Evolutionary conservation across 2,888 invertebrate genomes (phyloP).

Genomic region (Girardia tigrina): DNA sequence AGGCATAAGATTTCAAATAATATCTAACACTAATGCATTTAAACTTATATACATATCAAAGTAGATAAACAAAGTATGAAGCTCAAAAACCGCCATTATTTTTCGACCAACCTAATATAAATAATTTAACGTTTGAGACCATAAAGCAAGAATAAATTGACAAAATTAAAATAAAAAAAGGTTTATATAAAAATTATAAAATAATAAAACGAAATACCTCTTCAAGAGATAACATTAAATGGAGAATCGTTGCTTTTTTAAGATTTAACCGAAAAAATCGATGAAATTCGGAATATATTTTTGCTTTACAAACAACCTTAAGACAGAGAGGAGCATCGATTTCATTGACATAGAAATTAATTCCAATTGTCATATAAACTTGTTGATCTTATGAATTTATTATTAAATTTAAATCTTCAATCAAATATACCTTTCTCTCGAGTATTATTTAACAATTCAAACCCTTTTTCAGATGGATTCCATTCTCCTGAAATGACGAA

Average conservation of each 20-base stretch:
- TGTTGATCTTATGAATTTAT: conserved; percentile 54
- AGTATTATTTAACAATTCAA: conserved; percentile 67
- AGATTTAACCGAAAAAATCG: conserved; percentile 64
- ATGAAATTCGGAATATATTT: conserved; percentile 74
- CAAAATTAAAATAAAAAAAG: no score
- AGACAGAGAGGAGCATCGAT: conserved; percentile 82
- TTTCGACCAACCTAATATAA: no score
- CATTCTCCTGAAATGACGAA: conserved; percentile 62
- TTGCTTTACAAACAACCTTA: conserved; percentile 78
- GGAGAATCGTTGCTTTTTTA: conserved; percentile 11
- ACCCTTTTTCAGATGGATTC: conserved; percentile 73
- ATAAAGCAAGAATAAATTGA: no score
- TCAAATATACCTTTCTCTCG: conserved; percentile 68
- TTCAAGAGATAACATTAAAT: conserved; percentile 9
- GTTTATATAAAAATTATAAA: no score
- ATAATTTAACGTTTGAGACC: no score
- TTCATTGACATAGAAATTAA: conserved; percentile 76
- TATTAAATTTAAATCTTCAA: no score
- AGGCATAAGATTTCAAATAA: no score
- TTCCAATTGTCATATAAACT: conserved; percentile 78
- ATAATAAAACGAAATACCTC: conserved; percentile 14
- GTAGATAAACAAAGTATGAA: no score
- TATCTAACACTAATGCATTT: no score
- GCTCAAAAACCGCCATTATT: no score
- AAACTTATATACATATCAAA: no score